Evolutionary conservation across 2,113 vertebrate species (phyloP).

Genomic region (Setophaga kirtlandii): DNA sequence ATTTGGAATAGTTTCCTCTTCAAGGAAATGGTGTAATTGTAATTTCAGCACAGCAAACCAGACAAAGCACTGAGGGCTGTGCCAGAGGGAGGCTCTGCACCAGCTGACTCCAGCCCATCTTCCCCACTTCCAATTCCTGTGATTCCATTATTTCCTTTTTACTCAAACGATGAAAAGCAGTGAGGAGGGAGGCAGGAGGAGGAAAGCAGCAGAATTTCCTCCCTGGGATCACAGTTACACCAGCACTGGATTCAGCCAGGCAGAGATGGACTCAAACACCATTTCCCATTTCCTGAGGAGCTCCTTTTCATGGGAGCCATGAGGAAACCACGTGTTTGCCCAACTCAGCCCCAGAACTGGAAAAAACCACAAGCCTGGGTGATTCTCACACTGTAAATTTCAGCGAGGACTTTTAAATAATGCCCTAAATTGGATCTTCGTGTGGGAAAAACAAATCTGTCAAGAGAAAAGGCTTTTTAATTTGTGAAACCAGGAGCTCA

Average conservation of each 20-base stretch:
- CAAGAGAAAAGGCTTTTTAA: neutral
- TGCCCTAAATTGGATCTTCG: slow-evolving; percentile 2
- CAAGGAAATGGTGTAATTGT: slow-evolving; percentile 47
- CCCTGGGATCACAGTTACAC: neutral
- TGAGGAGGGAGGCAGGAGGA: neutral
- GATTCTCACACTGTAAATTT: neutral
- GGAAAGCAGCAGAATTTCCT: neutral
- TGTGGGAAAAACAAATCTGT: slow-evolving; percentile 26
- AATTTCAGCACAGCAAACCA: slow-evolving; percentile 15
- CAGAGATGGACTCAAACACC: neutral
- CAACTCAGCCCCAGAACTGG: neutral
- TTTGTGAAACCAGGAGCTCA: slow-evolving; percentile 27
- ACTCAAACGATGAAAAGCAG: neutral
- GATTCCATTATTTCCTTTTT: neutral
- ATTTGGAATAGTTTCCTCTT: slow-evolving; percentile 46
- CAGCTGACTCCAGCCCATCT: neutral
- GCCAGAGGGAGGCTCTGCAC: neutral
- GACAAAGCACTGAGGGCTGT: neutral
- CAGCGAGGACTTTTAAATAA: neutral
- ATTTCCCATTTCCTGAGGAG: neutral
- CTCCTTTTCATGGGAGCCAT: neutral
- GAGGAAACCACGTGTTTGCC: neutral
- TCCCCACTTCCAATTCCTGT: neutral
- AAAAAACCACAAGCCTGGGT: neutral
- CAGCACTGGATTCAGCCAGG: neutral